phyloP scores from a whole-genome alignment of 2,797 vertebrate genomes.

The Arnoldichthys spilopterus region DNA sequence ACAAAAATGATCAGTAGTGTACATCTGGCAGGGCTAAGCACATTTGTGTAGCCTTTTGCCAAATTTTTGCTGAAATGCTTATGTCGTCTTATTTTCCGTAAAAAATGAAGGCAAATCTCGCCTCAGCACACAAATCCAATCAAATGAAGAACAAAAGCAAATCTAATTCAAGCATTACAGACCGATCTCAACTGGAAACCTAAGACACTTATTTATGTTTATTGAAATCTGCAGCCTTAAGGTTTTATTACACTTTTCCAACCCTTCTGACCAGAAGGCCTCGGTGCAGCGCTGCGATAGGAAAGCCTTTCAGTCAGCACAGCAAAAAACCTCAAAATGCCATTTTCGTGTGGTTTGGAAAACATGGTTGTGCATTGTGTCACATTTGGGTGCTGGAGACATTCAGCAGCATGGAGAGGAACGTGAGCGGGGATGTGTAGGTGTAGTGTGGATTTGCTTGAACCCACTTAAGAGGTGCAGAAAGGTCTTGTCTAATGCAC shows the following conservation, averaged over 20 bases:
- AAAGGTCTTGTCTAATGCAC: neutral
- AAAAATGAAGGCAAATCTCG: neutral
- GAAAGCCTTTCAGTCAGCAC: neutral
- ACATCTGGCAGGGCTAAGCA: no score
- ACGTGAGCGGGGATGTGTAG: neutral
- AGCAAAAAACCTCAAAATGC: neutral
- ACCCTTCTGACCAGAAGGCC: neutral
- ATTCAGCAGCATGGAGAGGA: neutral
- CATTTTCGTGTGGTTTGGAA: neutral
- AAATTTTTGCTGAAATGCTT: neutral
- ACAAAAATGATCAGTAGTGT: no score
- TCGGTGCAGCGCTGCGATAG: neutral
- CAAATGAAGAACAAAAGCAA: neutral
- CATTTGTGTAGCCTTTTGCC: no score
- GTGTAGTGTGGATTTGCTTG: neutral
- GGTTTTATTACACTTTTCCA: neutral
- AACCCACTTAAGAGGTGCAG: neutral
- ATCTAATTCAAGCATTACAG: neutral
- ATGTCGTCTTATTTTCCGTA: neutral
- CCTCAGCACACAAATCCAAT: neutral
- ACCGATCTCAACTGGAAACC: neutral
- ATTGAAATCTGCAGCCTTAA: neutral
- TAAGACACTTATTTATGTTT: neutral
- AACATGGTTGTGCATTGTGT: neutral
- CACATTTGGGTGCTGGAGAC: neutral